phyloP scores from a whole-genome alignment of 2,113 vertebrate genomes.

The Calyptomena viridis region DNA sequence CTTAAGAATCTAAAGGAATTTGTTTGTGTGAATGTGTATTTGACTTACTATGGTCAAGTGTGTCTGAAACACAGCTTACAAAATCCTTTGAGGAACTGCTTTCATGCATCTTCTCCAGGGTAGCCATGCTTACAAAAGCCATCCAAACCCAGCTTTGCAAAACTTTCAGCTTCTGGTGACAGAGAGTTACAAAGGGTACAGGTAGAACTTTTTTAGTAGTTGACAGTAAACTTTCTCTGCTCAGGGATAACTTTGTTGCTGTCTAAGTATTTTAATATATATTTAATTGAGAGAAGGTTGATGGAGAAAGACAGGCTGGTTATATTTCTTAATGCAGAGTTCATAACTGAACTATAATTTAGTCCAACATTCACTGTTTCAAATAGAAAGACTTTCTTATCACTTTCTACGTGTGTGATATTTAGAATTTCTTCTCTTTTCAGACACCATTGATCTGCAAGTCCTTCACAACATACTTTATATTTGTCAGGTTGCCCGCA shows the following conservation, averaged over 20 bases:
- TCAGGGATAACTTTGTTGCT: neutral
- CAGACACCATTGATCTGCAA: neutral
- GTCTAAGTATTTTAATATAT: neutral
- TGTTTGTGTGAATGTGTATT: neutral
- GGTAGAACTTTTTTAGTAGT: neutral
- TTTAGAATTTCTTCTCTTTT: neutral
- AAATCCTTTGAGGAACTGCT: neutral
- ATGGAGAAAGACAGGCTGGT: neutral
- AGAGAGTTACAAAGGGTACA: neutral
- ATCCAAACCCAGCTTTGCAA: neutral
- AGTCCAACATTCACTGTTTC: neutral
- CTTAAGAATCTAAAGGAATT: neutral
- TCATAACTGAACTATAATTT: neutral
- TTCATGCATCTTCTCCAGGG: neutral
- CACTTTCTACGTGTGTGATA: neutral
- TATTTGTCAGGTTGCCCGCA: rapidly evolving
- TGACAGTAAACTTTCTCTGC: neutral
- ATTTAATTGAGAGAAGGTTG: neutral
- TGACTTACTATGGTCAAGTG: neutral
- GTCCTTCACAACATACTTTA: neutral
- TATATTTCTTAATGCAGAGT: neutral
- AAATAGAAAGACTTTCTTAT: neutral
- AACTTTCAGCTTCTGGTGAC: neutral
- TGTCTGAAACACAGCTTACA: neutral
- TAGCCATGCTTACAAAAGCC: neutral